Conservation (phyloP, 2,113 vertebrate genomes). For the Halcyon senegalensis region DNA sequence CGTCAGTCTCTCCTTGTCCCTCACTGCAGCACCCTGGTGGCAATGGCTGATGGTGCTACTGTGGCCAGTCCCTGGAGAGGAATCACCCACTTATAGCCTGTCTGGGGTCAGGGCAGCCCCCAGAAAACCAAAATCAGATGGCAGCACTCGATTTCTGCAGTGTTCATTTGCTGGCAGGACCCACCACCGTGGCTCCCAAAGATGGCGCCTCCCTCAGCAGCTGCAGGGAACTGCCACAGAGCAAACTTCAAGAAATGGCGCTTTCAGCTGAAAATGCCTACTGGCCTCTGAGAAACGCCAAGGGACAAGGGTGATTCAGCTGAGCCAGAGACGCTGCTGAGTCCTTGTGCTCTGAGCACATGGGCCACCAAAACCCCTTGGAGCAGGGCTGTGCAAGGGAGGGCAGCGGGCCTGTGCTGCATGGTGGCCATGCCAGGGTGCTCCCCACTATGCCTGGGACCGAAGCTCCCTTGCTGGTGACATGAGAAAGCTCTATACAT, state of each 20-base stretch:
- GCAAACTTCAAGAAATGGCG: not conserved
- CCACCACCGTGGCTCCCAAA: not conserved
- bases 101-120: not conserved
- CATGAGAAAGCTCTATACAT: not conserved
- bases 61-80: not conserved
- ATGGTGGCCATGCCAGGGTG: not conserved
- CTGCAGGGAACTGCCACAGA: not conserved
- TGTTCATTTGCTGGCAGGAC: fast-evolving
- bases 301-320: fast-evolving
- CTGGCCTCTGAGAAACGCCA: not conserved
- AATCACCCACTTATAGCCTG: too few species aligned
- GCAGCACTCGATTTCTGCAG: not conserved
- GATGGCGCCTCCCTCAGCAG: fast-evolving
- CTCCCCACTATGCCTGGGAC: fast-evolving
- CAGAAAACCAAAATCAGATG: not conserved
- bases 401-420: fast-evolving
- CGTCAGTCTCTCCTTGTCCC: not conserved
- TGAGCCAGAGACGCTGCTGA: not conserved
- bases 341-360: too few species aligned
- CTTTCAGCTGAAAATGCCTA: not conserved
- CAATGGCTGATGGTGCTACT: not conserved
- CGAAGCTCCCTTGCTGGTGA: fast-evolving
- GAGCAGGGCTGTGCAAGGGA: not conserved
- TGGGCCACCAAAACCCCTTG: not conserved
- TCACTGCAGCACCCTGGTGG: fast-evolving